Evolutionary conservation across 2,888 invertebrate genomes (phyloP), one percentile per base, ranked within the genome.

Genomic region (Phrixothrix hirtus): DNA sequence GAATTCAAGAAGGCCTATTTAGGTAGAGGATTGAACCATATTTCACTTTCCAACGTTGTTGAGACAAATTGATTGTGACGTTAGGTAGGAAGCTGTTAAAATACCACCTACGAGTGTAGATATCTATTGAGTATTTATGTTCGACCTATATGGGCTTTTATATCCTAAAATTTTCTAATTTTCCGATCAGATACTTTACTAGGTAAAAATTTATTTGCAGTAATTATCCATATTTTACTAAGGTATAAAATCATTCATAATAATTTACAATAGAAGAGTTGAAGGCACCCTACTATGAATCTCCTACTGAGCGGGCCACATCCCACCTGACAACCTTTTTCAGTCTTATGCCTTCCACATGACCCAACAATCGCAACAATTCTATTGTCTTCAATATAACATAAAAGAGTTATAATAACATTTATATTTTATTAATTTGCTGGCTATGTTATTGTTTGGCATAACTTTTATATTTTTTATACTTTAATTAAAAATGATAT

Each of bases 241-340:
- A 41, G 3, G 39, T 10, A 41, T n/a, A 10, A 29, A 29, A 14
- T 17, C 15, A 29, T 29, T 25, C 17, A n/a, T 43, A 42, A 10
- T 47, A 26, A 13, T 14, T 37, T 30, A 35, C 38, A 49, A 41
- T 41, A 34, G 31, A 27, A 39, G 17, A 57, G 51, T 43, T 35
- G 52, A 48, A 46, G 57, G 48, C 57, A 41, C 58, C 65, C 60
- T 41, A 51, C 56, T 50, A 61, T 15, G 59, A 32, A 55, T 55
- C 46, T 47, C 59, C 57, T 44, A 44, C 55, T 27, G 62, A 46
- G 64, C 42, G 43, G 52, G 46, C 56, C 59, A 59, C 57, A 47
- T 41, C 59, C 62, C 64, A 65, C 62, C 65, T 65, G 64, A 65
- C 65, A 62, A 54, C 57, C 56, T 60, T 60, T 58, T 63, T 44